Evolutionary conservation across 2,797 vertebrate species (phyloP).

Genomic region (Siniperca undulata): DNA sequence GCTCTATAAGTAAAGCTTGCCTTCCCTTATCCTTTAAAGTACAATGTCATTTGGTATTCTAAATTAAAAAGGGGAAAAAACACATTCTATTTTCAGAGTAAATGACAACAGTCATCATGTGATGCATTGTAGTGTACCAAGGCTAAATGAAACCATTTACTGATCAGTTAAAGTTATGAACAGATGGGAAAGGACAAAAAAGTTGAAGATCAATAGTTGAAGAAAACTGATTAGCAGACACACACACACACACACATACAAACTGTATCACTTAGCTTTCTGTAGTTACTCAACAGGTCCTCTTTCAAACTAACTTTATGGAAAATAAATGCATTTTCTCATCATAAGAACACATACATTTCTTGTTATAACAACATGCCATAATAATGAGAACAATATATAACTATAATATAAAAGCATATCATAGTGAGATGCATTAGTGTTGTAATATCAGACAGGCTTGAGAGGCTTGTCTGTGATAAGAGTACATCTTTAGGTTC

Average conservation of each 20-base stretch:
- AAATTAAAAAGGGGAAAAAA: not conserved
- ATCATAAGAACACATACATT: not conserved
- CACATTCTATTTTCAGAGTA: not conserved
- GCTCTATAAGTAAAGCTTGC: not conserved
- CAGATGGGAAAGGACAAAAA: not conserved
- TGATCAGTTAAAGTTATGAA: not conserved
- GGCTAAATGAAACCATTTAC: not conserved
- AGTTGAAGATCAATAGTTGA: not conserved
- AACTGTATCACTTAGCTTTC: not conserved
- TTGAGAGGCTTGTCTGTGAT: not conserved
- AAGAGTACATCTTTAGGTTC: not conserved
- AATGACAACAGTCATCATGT: not conserved
- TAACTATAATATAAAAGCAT: not conserved
- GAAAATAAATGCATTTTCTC: not conserved
- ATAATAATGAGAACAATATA: not conserved
- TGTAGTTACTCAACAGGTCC: not conserved
- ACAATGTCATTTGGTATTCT: not conserved
- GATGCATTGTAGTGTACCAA: not conserved
- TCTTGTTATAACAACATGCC: not conserved
- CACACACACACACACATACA: not conserved
- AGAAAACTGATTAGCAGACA: not conserved
- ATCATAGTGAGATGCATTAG: not conserved
- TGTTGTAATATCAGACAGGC: not conserved
- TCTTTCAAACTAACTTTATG: not conserved
- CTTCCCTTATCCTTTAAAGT: not conserved